Conservation (phyloP, 2,888 invertebrate genomes). For the Drosophila rubida region DNA sequence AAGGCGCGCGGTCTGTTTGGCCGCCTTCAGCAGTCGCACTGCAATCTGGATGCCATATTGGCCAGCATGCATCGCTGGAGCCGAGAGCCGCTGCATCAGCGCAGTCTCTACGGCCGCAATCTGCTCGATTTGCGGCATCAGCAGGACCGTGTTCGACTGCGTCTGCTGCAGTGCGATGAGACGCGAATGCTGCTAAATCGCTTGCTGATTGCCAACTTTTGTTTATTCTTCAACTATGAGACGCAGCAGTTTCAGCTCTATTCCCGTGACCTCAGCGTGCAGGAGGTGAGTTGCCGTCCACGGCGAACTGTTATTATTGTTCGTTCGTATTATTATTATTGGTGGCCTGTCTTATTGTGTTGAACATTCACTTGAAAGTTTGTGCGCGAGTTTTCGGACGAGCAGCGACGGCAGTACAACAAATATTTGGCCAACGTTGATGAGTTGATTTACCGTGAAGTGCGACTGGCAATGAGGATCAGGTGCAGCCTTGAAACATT, state of each 20-base stretch:
- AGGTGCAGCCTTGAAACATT: conserved; percentile 65
- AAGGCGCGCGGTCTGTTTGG: conserved; percentile 68
- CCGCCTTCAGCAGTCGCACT: conserved; percentile 85
- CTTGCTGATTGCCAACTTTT: conserved; percentile 81
- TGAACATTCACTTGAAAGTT: conserved; percentile 62
- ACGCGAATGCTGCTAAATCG: conserved; percentile 78
- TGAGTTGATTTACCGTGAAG: conserved; percentile 75
- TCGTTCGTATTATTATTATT: conserved; percentile 7
- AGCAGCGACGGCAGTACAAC: conserved; percentile 85
- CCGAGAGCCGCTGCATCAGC: conserved; percentile 89
- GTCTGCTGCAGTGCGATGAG: conserved; percentile 78
- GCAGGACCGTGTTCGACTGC: conserved; percentile 74
- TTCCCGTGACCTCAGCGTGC: conserved; percentile 67
- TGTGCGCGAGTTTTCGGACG: conserved; percentile 77
- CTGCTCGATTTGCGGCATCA: conserved; percentile 81
- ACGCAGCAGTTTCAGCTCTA: conserved; percentile 67
- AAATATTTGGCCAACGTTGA: conserved; percentile 85
- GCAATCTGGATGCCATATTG: conserved; percentile 87
- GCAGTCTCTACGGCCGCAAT: conserved; percentile 86
- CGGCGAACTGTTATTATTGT: conserved; percentile 22
- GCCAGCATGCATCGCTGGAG: conserved; percentile 89
- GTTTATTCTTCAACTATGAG: conserved; percentile 78
- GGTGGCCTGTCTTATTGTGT: conserved; percentile 16
- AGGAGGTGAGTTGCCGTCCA: conserved; percentile 65
- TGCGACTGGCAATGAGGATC: conserved; percentile 77